Conservation (phyloP, 2,797 vertebrate species). For the Rhinophrynus dorsalis region DNA sequence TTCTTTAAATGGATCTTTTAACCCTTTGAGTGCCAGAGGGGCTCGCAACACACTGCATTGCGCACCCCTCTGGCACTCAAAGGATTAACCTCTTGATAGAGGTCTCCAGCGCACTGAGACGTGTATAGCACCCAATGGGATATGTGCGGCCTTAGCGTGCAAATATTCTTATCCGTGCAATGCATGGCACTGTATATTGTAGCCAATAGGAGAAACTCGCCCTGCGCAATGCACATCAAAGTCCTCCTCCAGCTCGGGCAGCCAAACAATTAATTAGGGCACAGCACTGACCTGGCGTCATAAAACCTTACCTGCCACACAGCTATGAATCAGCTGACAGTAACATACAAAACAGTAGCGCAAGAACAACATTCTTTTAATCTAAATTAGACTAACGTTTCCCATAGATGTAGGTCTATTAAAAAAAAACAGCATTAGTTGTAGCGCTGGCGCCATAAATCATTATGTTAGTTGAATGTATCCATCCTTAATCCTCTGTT, state of each 20-base stretch:
- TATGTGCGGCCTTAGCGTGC: too few species aligned
- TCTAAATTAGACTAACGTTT: conserved; percentile 35
- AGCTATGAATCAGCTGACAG: background rate
- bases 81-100: too few species aligned
- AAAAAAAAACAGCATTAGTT: background rate
- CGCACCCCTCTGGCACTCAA: too few species aligned
- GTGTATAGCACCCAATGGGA: too few species aligned
- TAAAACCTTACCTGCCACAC: conserved; percentile 14
- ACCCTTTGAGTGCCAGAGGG: too few species aligned
- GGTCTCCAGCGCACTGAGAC: too few species aligned
- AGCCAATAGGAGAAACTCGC: too few species aligned
- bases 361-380: conserved; percentile 14
- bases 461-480: conserved; percentile 11
- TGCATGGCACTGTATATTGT: too few species aligned
- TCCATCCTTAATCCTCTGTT: background rate
- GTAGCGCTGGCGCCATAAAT: conserved; percentile 6
- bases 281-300: background rate
- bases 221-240: background rate
- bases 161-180: too few species aligned
- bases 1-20: too few species aligned
- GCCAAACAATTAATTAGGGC: conserved; percentile 6
- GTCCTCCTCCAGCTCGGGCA: background rate
- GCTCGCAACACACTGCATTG: too few species aligned
- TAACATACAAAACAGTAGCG: background rate
- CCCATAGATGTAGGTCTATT: background rate